A percentile compares a stretch with the other conserved stretches of the same genome.
Conservation (phyloP, 2,113 vertebrate species). For the Danio rerio region DNA sequence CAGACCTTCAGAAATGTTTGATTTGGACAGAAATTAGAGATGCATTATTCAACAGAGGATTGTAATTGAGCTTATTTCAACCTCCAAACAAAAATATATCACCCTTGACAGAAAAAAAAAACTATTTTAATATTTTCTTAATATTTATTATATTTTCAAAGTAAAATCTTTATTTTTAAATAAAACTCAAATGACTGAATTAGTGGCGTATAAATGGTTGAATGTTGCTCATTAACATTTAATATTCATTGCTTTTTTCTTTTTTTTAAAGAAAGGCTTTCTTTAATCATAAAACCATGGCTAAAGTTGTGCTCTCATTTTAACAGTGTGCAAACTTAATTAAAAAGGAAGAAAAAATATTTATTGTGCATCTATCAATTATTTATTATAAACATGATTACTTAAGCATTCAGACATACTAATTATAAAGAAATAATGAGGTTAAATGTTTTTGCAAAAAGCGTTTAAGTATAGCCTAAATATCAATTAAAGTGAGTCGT, state of each 20-base stretch:
- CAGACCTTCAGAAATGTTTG: conserved; percentile 20
- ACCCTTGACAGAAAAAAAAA: not conserved
- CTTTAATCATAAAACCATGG: not conserved
- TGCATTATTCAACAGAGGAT: conserved; percentile 37
- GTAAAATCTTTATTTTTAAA: not conserved
- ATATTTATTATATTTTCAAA: not conserved
- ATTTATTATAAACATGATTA: too few relatives aligned
- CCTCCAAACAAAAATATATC: not conserved
- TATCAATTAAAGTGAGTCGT: not conserved
- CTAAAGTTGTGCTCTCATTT: not conserved
- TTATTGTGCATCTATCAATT: not conserved
- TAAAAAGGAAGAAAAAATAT: not conserved
- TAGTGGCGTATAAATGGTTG: not conserved
- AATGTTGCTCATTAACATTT: not conserved
- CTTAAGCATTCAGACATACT: too few relatives aligned
- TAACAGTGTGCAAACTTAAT: not conserved
- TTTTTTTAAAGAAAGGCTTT: not conserved
- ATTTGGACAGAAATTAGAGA: conserved; percentile 38
- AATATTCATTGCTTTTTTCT: too few relatives aligned
- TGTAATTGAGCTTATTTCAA: conserved; percentile 15
- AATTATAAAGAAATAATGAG: too few relatives aligned
- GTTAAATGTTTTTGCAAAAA: too few relatives aligned
- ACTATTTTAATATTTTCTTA: too few relatives aligned
- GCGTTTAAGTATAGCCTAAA: too few relatives aligned
- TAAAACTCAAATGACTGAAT: not conserved